A percentile compares a stretch with the other conserved stretches of the same genome.
Conservation (phyloP, 30 jellyfish, hydroid and myxozoan species). For the Chironex yamaguchii region DNA sequence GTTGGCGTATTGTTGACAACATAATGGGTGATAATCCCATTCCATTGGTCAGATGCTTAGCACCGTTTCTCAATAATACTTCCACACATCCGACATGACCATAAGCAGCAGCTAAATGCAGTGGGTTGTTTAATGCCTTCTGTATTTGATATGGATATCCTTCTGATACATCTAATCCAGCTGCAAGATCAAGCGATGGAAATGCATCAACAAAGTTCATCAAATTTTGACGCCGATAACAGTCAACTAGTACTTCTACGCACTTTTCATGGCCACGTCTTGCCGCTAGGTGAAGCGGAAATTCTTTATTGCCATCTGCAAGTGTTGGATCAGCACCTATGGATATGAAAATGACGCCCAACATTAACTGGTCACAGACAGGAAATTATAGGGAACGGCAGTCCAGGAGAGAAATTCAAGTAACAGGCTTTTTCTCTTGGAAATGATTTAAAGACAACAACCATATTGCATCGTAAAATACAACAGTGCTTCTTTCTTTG, state of each 20-base stretch:
- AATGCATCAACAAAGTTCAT: conserved; percentile 68
- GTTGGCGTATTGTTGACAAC: conserved; percentile 75
- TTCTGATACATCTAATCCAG: conserved; percentile 6
- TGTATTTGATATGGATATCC: neutral
- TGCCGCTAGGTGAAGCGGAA: conserved; percentile 78
- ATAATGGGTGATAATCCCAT: conserved; percentile 75
- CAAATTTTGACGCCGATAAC: conserved; percentile 39
- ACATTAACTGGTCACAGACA: too few relatives aligned
- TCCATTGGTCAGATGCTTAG: conserved; percentile 82
- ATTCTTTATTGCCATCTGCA: conserved; percentile 62
- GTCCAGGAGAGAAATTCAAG: too few relatives aligned
- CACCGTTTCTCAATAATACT: conserved; percentile 73
- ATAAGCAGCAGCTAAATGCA: conserved; percentile 84
- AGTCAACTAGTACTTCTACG: conserved; percentile 58
- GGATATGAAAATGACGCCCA: too few relatives aligned
- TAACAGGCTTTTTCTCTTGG: too few relatives aligned
- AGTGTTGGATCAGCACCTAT: conserved; percentile 87
- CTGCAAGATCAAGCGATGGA: conserved; percentile 50
- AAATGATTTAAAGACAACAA: too few relatives aligned
- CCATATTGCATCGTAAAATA: too few relatives aligned
- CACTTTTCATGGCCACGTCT: conserved; percentile 81
- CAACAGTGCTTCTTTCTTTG: too few relatives aligned
- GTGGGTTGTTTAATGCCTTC: conserved; percentile 60
- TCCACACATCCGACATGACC: conserved; percentile 90
- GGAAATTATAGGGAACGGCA: too few relatives aligned